Evolutionary conservation across 2,113 vertebrate genomes (phyloP).

Genomic region (Mus spicilegus): DNA sequence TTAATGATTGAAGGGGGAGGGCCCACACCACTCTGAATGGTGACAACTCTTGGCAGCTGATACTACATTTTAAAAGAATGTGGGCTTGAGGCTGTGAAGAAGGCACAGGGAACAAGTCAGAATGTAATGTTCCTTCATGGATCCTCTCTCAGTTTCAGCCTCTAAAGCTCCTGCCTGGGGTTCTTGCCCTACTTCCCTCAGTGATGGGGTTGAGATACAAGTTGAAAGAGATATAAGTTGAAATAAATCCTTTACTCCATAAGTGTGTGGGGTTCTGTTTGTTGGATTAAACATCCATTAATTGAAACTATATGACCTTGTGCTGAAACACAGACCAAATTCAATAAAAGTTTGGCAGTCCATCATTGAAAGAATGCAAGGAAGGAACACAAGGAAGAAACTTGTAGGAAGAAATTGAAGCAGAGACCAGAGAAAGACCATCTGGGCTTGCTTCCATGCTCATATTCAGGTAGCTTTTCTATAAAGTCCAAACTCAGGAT

Average conservation of each 20-base stretch:
- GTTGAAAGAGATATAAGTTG: background rate
- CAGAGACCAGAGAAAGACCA: background rate
- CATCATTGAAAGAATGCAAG: background rate
- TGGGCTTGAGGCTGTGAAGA: accelerated
- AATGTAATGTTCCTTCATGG: background rate
- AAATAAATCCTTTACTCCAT: background rate
- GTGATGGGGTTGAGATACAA: background rate
- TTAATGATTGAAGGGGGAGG: background rate
- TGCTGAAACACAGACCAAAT: background rate
- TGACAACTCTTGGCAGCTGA: background rate
- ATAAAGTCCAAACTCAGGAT: background rate
- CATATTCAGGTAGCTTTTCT: background rate
- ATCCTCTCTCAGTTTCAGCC: background rate
- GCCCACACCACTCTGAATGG: background rate
- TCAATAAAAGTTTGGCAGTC: background rate
- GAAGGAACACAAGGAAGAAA: background rate
- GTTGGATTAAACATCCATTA: background rate
- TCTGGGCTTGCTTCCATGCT: background rate
- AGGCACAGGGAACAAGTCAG: background rate
- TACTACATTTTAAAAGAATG: background rate
- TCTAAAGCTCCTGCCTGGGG: background rate
- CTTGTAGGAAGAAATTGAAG: background rate
- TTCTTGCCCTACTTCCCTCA: background rate
- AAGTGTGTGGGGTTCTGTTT: background rate
- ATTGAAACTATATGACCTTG: background rate